A percentile compares a stretch with the other conserved stretches of the same genome.
phyloP scores from a whole-genome alignment of 2,797 vertebrate genomes.

The Rhincodon typus region DNA sequence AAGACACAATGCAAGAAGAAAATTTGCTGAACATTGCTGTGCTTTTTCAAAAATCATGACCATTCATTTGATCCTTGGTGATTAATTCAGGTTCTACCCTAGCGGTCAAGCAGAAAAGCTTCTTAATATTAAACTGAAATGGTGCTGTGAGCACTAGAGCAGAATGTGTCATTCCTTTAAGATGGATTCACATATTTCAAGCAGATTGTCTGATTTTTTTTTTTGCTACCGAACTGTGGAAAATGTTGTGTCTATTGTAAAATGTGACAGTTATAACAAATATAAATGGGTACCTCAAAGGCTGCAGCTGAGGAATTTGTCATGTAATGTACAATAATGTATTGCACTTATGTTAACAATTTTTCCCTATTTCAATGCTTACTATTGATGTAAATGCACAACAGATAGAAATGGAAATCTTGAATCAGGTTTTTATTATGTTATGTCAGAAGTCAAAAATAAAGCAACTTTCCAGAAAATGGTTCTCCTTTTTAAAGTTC shows the following conservation, averaged over 20 bases:
- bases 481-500: not conserved
- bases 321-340: slow-evolving; percentile 35
- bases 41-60: not conserved
- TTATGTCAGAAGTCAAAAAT: slow-evolving; percentile 8
- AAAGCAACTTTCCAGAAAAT: not conserved
- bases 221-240: slow-evolving; percentile 19
- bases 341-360: not conserved
- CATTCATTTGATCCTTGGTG: not conserved
- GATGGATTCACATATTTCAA: slow-evolving; percentile 36
- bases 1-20: not conserved
- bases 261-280: slow-evolving; percentile 33
- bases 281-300: slow-evolving; percentile 29
- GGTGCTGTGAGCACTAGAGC: not conserved
- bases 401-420: not conserved
- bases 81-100: slow-evolving; percentile 27
- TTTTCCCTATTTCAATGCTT: not conserved
- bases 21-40: not conserved
- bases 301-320: slow-evolving; percentile 19
- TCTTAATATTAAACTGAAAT: slow-evolving; percentile 31
- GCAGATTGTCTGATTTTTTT: slow-evolving; percentile 34
- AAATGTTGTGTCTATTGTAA: slow-evolving; percentile 36
- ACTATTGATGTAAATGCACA: slow-evolving; percentile 13
- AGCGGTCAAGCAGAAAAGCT: slow-evolving; percentile 22
- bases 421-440: not conserved
- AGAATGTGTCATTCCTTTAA: slow-evolving; percentile 24